Conservation (phyloP, 2,113 vertebrate species). For the Oophaga pumilio region DNA sequence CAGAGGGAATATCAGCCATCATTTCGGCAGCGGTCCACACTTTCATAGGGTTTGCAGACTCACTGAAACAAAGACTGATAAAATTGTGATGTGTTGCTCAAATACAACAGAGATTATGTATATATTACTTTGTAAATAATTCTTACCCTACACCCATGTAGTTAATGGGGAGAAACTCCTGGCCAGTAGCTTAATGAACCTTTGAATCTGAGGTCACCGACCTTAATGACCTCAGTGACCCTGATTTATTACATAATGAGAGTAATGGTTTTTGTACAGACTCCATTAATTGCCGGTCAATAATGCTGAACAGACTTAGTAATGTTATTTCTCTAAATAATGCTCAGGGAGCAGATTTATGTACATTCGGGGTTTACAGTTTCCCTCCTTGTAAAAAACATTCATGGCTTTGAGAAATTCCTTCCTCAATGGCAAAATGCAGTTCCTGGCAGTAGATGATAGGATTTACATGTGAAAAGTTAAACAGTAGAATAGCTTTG, state of each 20-base stretch:
- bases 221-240: constrained; percentile 4
- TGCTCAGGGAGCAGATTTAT: not conserved
- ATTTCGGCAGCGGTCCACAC: no score
- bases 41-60: no score
- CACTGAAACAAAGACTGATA: not conserved
- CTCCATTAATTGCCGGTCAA: constrained; percentile 14
- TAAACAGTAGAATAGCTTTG: not conserved
- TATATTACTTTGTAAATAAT: not conserved
- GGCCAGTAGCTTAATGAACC: constrained; percentile 23
- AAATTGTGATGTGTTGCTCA: not conserved
- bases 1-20: no score
- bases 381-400: not conserved
- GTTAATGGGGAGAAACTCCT: not conserved
- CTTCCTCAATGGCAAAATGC: not conserved
- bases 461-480: not conserved
- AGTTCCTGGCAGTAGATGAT: not conserved
- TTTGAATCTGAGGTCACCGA: constrained; percentile 12
- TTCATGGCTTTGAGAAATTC: not conserved
- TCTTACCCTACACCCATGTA: not conserved
- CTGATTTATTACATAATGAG: constrained; percentile 32
- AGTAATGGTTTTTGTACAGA: constrained; percentile 27
- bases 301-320: not conserved
- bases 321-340: constrained; percentile 24
- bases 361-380: not conserved
- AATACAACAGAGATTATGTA: not conserved